Conservation (phyloP, 2,797 vertebrate genomes). For the Enteromius mattozi region DNA sequence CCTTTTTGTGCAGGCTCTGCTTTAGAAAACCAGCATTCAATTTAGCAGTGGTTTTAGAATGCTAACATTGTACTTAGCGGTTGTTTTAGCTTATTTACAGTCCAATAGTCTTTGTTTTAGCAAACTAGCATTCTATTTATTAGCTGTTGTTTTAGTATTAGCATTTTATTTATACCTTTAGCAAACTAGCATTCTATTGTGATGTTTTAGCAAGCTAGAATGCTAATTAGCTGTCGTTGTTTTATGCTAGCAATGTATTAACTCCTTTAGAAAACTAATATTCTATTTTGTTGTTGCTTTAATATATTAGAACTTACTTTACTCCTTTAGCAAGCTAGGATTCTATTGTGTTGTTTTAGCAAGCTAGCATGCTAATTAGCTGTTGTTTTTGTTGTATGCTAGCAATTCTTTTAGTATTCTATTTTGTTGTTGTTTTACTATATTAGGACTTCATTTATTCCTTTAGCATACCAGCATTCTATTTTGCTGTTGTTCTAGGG, state of each 20-base stretch:
- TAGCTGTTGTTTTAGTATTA: not conserved
- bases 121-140: not conserved
- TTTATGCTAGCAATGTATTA: not conserved
- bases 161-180: not conserved
- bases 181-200: not conserved
- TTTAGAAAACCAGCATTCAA: not conserved
- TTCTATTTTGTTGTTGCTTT: not conserved
- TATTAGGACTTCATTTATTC: not conserved
- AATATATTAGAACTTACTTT: not conserved
- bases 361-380: not conserved
- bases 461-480: not conserved
- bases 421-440: not conserved
- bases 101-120: not conserved
- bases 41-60: not conserved
- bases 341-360: not conserved
- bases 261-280: not conserved
- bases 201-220: not conserved
- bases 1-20: not conserved
- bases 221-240: not conserved
- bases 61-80: not conserved
- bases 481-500: too few relatives aligned
- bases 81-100: not conserved
- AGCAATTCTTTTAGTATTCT: not conserved
- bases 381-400: not conserved
- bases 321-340: not conserved